phyloP scores from a whole-genome alignment of 1,140 invertebrate genomes.

The Drosophila kepulauana region DNA sequence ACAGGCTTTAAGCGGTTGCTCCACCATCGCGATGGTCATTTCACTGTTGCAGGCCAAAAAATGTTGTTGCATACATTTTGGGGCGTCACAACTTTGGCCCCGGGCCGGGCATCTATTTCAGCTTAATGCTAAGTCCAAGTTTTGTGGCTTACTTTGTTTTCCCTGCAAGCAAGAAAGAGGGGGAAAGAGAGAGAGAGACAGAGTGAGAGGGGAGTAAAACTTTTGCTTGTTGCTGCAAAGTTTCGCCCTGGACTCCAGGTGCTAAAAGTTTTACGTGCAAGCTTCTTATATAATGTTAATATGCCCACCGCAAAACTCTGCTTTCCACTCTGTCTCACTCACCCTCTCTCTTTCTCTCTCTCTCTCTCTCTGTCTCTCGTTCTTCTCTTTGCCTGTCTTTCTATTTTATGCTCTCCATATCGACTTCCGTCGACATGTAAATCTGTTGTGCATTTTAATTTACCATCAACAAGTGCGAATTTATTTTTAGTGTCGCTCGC shows the following conservation, averaged over 20 bases:
- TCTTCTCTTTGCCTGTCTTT: neutral
- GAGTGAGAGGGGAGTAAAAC: neutral
- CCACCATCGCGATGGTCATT: slow-evolving; percentile 11
- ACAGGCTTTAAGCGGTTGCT: slow-evolving; percentile 29
- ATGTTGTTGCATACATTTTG: slow-evolving; percentile 52
- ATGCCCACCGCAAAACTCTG: slow-evolving; percentile 13
- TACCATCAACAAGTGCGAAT: slow-evolving; percentile 38
- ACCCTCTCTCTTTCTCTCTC: neutral
- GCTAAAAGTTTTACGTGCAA: slow-evolving; percentile 36
- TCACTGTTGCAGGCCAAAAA: slow-evolving; percentile 35
- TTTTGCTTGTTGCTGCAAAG: slow-evolving; percentile 18
- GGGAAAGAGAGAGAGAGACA: neutral
- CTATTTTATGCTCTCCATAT: neutral
- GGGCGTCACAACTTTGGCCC: slow-evolving; percentile 18
- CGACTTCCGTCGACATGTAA: slow-evolving; percentile 24
- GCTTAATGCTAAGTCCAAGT: slow-evolving; percentile 49
- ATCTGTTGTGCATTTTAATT: slow-evolving; percentile 48
- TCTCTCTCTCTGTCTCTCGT: neutral
- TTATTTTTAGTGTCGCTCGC: slow-evolving; percentile 21
- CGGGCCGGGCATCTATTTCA: slow-evolving; percentile 56
- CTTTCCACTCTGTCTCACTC: neutral
- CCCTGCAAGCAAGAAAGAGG: neutral
- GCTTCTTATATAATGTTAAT: slow-evolving; percentile 30
- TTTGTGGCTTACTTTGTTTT: slow-evolving; percentile 28
- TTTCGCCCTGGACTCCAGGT: slow-evolving; percentile 39